Conservation (phyloP, 2,797 vertebrate genomes). For the Scolopax rusticola region DNA sequence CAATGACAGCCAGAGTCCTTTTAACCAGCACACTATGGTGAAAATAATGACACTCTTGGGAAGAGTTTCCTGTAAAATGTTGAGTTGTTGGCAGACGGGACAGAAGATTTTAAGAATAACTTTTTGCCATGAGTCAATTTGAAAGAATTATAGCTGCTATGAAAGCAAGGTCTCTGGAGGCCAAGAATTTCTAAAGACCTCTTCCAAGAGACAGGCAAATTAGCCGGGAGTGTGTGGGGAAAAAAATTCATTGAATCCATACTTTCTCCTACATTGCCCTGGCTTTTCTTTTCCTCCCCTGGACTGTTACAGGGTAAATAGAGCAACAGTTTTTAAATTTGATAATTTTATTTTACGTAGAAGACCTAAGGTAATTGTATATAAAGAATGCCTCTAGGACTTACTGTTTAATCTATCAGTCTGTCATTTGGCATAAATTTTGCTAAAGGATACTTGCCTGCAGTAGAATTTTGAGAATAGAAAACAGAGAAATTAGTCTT, state of each 20-base stretch:
- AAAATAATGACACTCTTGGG: not conserved
- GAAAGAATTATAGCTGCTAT: not conserved
- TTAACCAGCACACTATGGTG: slow-evolving; percentile 15
- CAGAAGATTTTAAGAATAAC: slow-evolving; percentile 49
- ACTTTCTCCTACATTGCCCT: not conserved
- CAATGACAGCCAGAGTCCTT: slow-evolving; percentile 31
- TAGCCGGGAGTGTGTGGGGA: not conserved
- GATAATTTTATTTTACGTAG: not conserved
- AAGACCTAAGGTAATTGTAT: not conserved
- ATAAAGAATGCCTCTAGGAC: not conserved
- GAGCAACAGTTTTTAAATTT: not conserved
- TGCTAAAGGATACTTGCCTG: not conserved
- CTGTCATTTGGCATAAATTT: not conserved
- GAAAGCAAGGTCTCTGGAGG: not conserved
- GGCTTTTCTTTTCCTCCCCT: not conserved
- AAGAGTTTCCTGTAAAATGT: slow-evolving; percentile 29
- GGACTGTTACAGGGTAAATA: not conserved
- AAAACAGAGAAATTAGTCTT: not conserved
- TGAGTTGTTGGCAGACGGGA: slow-evolving; percentile 43
- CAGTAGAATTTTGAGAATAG: not conserved
- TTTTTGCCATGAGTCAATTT: slow-evolving; percentile 21
- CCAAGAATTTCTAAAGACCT: not conserved
- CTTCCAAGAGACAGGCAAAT: not conserved
- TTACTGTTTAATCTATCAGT: not conserved
- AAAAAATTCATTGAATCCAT: not conserved